Percentiles rank a stretch among this genome's conserved stretches.
These are phyloP conservation scores for Ethmia dodecea DNA, from an alignment of 2,888 invertebrate genomes.

Conservation along the genomic window DNA sequence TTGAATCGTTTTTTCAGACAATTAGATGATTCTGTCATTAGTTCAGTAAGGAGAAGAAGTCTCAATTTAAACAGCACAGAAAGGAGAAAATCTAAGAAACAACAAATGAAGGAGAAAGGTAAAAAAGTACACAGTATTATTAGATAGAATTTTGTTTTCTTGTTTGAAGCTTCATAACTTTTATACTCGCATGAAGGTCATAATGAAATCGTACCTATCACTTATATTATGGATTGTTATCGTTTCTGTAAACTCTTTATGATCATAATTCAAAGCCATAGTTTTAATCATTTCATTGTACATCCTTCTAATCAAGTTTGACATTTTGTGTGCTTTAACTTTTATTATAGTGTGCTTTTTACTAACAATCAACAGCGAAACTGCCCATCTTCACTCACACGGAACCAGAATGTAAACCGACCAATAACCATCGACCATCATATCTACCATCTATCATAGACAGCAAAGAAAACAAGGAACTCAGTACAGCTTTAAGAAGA, in stretches of 20 bases:
- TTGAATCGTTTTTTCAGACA: slow-evolving; percentile 71
- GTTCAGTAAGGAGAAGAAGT: slow-evolving; percentile 81
- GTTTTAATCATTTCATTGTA: too few relatives aligned
- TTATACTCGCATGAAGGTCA: too few relatives aligned
- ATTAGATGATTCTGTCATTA: slow-evolving; percentile 83
- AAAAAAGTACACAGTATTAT: too few relatives aligned
- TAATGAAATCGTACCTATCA: too few relatives aligned
- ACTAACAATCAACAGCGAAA: slow-evolving; percentile 58
- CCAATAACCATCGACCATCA: slow-evolving; percentile 33
- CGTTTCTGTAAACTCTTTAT: too few relatives aligned
- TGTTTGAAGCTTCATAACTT: too few relatives aligned
- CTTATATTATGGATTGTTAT: too few relatives aligned
- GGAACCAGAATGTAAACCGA: slow-evolving; percentile 43
- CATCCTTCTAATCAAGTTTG: too few relatives aligned
- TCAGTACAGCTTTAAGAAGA: slow-evolving; percentile 88
- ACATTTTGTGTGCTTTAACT: slow-evolving; percentile 5
- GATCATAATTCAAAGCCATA: too few relatives aligned
- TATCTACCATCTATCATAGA: slow-evolving; percentile 48
- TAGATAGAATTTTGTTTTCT: too few relatives aligned
- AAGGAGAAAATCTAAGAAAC: slow-evolving; percentile 83
- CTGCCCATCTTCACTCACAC: slow-evolving; percentile 34
- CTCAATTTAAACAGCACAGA: slow-evolving; percentile 75
- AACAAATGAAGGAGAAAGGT: slow-evolving; percentile 84
- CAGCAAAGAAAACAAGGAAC: slow-evolving; percentile 79
- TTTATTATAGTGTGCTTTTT: slow-evolving; percentile 24